phyloP scores from a whole-genome alignment of 2,797 vertebrate genomes.

The Manis javanica region DNA sequence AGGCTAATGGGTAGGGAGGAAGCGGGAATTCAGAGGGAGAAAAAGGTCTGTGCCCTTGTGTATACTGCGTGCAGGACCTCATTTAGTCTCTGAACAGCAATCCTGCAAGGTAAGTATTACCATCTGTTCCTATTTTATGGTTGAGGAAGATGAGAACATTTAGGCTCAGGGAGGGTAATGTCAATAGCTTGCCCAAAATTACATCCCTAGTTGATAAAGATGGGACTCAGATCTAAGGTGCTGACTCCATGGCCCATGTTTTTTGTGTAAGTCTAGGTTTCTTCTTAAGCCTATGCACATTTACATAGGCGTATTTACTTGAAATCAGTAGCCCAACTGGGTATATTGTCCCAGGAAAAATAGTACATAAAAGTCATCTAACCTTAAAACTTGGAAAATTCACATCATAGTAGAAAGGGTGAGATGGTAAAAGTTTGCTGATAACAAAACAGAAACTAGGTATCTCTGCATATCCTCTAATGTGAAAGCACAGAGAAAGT shows the following conservation, averaged over 20 bases:
- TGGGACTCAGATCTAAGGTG: neutral
- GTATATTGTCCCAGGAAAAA: neutral
- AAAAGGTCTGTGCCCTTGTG: neutral
- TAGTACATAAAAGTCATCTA: neutral
- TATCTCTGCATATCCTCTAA: neutral
- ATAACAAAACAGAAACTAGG: neutral
- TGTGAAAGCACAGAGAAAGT: neutral
- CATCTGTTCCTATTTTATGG: neutral
- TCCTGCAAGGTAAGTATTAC: neutral
- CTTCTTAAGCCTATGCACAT: neutral
- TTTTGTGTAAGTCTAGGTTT: neutral
- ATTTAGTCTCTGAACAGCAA: neutral
- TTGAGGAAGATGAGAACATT: slow-evolving; percentile 15
- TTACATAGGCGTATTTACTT: neutral
- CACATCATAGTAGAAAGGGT: neutral
- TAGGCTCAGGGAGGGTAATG: neutral
- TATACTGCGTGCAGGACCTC: neutral
- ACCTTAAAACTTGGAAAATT: slow-evolving; percentile 14
- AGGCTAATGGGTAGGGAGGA: slow-evolving; percentile 17
- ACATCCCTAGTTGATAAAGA: neutral
- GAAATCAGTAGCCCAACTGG: neutral
- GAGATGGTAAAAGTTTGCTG: neutral
- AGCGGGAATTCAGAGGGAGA: neutral
- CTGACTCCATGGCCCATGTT: neutral
- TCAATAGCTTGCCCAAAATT: slow-evolving; percentile 3